Evolutionary conservation across 2,113 vertebrate species (phyloP), one percentile per base, ranked within the genome.

Genomic region (Cochlearius cochlearius): DNA sequence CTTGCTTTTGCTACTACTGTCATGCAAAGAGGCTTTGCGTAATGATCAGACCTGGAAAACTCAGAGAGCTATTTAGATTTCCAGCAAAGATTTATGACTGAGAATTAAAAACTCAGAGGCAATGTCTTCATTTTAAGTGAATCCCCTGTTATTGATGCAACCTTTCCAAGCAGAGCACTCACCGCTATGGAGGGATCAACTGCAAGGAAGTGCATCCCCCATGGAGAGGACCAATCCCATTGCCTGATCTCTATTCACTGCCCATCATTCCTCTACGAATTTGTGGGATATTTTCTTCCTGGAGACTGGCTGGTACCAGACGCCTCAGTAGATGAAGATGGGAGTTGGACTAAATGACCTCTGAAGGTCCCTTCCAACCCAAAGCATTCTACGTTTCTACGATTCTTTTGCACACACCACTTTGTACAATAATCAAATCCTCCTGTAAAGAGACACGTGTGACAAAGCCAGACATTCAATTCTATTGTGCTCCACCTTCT

Each of bases 31-130:
- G 45, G 25, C 38, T 97, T 85, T 90, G 62, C 62, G 64, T 60
- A 95, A 92, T 63, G 68, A 94, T 72, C 34, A 79, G 20, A 85
- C 62, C 47, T 75, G 68, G 39, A 90, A 94, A 96, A 89, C 47
- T 85, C 66, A 90, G 79, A 87, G 43, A 72, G 18, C 32, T 93
- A 27, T 89, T 80, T 72, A 92, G 49, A 80, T 91, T 95, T 86
- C 75, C 78, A 81, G 47, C 17, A 72, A 94, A 93, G 56, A 94
- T 49, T 75, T 62, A 82, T 59, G 27, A 55, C 74, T 62, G 52
- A 86, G 43, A 95, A 92, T 90, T 96, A 52, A 94, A 85, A 92
- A 64, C 30, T 76, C 43, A 67, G 87, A 92, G 59, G 59, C 47
- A 80, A 56, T 2, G 29, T 68, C 69, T 95, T 91, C 5, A 69